phyloP scores from a whole-genome alignment of 2,888 invertebrate species.

The Mylabris sibirica region DNA sequence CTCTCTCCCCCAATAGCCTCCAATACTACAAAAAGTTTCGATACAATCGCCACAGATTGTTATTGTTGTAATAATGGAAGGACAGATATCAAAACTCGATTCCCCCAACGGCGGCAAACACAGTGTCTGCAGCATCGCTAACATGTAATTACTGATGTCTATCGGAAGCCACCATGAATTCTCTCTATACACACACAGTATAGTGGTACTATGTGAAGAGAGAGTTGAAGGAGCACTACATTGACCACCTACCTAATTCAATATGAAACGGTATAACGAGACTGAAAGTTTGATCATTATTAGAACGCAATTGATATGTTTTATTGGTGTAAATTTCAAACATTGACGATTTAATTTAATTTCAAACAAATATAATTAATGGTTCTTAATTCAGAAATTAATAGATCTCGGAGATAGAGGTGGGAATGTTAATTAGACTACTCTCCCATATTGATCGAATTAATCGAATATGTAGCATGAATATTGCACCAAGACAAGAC shows the following conservation, averaged over 20 bases:
- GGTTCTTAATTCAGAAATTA: neutral
- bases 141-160: constrained; percentile 41
- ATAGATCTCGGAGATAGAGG: constrained; percentile 3
- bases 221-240: neutral
- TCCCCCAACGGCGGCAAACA: constrained; percentile 34
- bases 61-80: constrained; percentile 2
- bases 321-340: neutral
- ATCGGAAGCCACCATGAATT: constrained; percentile 40
- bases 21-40: neutral
- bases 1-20: no score
- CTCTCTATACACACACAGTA: constrained; percentile 6
- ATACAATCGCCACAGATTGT: neutral
- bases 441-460: neutral
- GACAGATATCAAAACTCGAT: constrained; percentile 32
- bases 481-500: neutral
- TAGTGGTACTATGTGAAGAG: neutral
- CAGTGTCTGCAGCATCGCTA: constrained; percentile 36
- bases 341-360: constrained; percentile 1
- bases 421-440: neutral
- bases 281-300: no score
- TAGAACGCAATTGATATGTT: no score
- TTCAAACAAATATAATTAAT: neutral
- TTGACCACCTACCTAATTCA: constrained; percentile 6
- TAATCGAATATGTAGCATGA: neutral
- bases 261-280: neutral